phyloP scores from a whole-genome alignment of 2,888 invertebrate genomes.

The Luffia ferchaultella region DNA sequence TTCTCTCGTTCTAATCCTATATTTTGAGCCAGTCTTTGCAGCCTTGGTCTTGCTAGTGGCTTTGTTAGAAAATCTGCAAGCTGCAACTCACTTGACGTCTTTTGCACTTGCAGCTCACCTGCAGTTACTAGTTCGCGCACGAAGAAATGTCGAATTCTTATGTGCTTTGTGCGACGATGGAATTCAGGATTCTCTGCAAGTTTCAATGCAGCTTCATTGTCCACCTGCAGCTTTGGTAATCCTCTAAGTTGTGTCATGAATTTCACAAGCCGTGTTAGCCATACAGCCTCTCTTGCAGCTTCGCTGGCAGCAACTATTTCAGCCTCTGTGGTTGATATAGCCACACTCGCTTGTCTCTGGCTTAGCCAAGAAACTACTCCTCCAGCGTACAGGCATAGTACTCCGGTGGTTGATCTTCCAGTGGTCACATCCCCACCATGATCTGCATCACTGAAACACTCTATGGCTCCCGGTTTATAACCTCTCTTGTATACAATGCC shows the following conservation, averaged over 20 bases:
- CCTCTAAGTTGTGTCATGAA: background rate
- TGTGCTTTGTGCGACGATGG: background rate
- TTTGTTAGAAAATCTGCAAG: background rate
- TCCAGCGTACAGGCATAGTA: background rate
- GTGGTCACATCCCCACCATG: background rate
- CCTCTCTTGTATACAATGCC: background rate
- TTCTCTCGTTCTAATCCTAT: background rate
- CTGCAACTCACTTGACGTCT: background rate
- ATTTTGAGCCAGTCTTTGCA: background rate
- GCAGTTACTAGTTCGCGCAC: background rate
- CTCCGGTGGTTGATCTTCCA: conserved; percentile 1
- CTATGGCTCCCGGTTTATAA: background rate
- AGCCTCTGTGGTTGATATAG: background rate
- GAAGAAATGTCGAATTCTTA: background rate
- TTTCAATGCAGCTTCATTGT: background rate
- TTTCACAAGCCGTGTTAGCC: background rate
- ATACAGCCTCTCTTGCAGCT: background rate
- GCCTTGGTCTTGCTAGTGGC: background rate
- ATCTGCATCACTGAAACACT: conserved; percentile 4
- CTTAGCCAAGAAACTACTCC: conserved; percentile 1
- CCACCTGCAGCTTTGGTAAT: background rate
- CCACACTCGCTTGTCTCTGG: background rate
- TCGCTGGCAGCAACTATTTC: conserved; percentile 3
- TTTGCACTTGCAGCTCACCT: background rate
- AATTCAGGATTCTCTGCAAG: background rate